Conservation (phyloP, 2,113 vertebrate genomes). For the Ceyx melanurus region DNA sequence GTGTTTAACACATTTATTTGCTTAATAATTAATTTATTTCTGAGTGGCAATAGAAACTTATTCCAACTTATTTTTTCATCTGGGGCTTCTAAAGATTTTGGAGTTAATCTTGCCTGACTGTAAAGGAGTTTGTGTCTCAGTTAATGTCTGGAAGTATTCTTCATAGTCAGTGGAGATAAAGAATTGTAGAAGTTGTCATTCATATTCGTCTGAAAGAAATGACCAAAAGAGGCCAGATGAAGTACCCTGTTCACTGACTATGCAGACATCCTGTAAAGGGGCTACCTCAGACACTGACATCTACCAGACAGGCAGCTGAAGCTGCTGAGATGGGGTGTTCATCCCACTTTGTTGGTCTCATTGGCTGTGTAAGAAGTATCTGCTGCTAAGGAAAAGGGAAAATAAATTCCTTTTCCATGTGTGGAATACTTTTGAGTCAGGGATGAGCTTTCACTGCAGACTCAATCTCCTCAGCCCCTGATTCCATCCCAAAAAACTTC, state of each 20-base stretch:
- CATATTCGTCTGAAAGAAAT: neutral
- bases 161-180: neutral
- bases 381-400: neutral
- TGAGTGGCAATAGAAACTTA: neutral
- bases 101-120: neutral
- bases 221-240: neutral
- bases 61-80: neutral
- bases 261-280: neutral
- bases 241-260: neutral
- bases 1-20: neutral
- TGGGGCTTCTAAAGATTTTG: fast-evolving
- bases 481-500: neutral
- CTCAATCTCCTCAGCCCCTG: neutral
- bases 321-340: neutral
- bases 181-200: neutral
- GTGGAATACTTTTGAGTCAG: neutral
- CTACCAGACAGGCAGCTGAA: neutral
- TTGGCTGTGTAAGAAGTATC: neutral
- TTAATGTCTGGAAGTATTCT: neutral
- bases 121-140: neutral
- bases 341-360: neutral
- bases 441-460: neutral
- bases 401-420: neutral
- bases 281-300: neutral
- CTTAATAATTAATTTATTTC: neutral